Evolutionary conservation across 2,888 invertebrate species (phyloP).

Genomic region (Agrilus biguttatus): DNA sequence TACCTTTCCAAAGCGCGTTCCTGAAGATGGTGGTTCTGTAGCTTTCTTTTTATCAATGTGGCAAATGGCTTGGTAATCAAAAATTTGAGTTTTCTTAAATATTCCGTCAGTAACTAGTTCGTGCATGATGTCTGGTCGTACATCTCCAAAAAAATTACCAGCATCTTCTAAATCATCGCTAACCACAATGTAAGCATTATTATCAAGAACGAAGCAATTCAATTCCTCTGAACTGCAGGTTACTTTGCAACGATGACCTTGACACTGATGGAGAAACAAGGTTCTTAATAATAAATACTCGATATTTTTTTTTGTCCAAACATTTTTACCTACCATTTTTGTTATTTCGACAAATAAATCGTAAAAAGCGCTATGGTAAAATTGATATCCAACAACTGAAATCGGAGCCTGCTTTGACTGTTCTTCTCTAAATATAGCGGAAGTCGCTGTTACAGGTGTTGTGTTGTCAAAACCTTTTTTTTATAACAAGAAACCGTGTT

Average conservation of each 20-base stretch:
- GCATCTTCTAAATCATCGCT: constrained; percentile 45
- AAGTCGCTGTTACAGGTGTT: constrained; percentile 68
- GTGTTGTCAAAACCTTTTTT: constrained; percentile 28
- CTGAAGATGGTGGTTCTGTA: constrained; percentile 4
- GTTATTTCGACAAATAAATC: constrained; percentile 70
- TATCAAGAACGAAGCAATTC: constrained; percentile 76
- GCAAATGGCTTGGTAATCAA: constrained; percentile 85
- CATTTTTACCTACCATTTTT: constrained; percentile 39
- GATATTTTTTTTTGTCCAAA: background rate
- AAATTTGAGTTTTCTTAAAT: constrained; percentile 57
- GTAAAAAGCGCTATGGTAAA: constrained; percentile 61
- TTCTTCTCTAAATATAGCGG: constrained; percentile 56
- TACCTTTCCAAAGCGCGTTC: background rate
- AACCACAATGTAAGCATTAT: constrained; percentile 77
- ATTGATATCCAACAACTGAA: constrained; percentile 64
- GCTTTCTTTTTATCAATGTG: constrained; percentile 37
- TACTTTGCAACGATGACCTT: constrained; percentile 22
- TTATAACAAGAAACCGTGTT: too few relatives aligned
- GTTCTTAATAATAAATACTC: constrained; percentile 14
- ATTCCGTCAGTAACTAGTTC: constrained; percentile 59
- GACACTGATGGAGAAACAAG: constrained; percentile 1
- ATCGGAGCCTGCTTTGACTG: constrained; percentile 47
- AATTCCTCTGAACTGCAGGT: constrained; percentile 48
- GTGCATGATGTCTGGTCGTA: constrained; percentile 54
- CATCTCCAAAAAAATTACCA: constrained; percentile 70